Conservation (phyloP, 2,888 invertebrate species). For the Girardia tigrina region DNA sequence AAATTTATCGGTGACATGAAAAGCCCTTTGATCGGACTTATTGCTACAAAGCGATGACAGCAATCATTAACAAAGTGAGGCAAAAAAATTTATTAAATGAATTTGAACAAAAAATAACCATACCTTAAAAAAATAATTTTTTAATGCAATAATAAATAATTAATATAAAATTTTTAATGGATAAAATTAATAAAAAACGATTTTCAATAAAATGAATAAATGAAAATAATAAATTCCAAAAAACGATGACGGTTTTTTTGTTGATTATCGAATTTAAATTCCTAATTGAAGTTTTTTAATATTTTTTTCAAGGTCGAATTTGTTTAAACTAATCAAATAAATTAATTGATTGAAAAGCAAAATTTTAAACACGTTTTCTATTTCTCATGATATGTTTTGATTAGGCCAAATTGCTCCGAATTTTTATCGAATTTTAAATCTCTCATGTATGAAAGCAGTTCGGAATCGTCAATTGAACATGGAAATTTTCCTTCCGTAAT, state of each 20-base stretch:
- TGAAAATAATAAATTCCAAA: no score
- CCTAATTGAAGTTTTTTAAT: no score
- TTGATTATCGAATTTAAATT: no score
- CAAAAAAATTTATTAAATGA: neutral
- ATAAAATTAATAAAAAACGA: neutral
- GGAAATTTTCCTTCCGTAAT: conserved; percentile 35
- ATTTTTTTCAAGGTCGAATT: conserved; percentile 3
- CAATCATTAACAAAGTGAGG: conserved; percentile 3
- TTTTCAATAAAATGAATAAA: neutral
- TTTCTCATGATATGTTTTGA: neutral
- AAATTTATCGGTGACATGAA: conserved; percentile 19
- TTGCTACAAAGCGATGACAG: conserved; percentile 23
- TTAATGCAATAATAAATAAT: neutral
- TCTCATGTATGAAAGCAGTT: conserved; percentile 36
- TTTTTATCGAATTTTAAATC: neutral
- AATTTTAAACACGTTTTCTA: neutral
- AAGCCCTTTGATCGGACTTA: conserved; percentile 16
- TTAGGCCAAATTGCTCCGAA: neutral
- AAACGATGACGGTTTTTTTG: no score
- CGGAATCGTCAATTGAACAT: conserved; percentile 36
- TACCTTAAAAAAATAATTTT: neutral
- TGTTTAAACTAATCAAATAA: conserved; percentile 12
- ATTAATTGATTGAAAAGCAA: neutral
- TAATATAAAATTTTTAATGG: neutral
- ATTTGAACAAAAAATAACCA: conserved; percentile 10